Evolutionary conservation across 2,888 invertebrate species (phyloP).

Genomic region (Acleris literana): DNA sequence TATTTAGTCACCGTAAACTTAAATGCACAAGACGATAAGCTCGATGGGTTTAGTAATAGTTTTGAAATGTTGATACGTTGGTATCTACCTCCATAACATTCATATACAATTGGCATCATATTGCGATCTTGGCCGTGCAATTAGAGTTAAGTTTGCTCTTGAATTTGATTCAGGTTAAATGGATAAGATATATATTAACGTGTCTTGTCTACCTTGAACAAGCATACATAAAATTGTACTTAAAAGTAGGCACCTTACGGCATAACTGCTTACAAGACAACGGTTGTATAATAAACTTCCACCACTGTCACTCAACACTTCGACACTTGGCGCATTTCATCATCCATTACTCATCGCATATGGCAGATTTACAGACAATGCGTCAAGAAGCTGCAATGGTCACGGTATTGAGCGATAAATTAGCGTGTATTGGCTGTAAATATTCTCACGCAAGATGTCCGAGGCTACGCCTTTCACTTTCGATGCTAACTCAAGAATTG

Average conservation of each 20-base stretch:
- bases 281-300: conserved; percentile 29
- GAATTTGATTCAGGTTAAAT: not conserved
- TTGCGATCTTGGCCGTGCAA: too few relatives aligned
- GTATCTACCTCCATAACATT: too few relatives aligned
- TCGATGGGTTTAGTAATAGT: too few relatives aligned
- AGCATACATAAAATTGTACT: not conserved
- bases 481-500: conserved; percentile 20
- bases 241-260: not conserved
- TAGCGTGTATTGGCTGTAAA: conserved; percentile 23
- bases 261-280: conserved; percentile 18
- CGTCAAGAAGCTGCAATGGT: conserved; percentile 13
- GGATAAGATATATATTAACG: not conserved
- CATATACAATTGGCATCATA: too few relatives aligned
- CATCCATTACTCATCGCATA: conserved; percentile 17
- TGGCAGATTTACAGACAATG: conserved; percentile 6
- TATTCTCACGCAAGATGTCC: conserved; percentile 40
- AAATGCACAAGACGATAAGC: too few relatives aligned
- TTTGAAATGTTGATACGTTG: too few relatives aligned
- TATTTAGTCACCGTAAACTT: too few relatives aligned
- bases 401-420: conserved; percentile 17
- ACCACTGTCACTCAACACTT: conserved; percentile 4
- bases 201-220: not conserved
- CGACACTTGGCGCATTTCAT: not conserved
- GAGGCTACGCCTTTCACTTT: conserved; percentile 41
- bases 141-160: not conserved